These are phyloP conservation scores for Pristionchus entomophagus DNA, from an alignment of 2,888 invertebrate species.

Conservation along the genomic window DNA sequence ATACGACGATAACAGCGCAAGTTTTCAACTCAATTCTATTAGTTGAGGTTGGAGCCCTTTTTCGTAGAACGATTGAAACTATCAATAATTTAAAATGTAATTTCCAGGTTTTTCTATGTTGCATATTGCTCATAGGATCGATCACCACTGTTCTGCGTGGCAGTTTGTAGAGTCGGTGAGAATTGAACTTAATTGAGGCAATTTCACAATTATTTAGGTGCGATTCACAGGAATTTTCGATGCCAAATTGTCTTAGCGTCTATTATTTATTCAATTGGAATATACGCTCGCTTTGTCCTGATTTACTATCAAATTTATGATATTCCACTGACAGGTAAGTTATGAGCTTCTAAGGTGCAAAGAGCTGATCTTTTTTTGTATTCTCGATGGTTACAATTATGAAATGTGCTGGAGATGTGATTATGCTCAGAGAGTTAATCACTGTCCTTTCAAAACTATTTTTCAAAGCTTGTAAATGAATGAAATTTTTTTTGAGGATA, in stretches of 20 bases:
- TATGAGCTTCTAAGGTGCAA: no score
- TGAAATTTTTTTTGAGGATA: no score
- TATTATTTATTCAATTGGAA: not conserved
- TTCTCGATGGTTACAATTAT: no score
- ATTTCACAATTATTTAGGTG: not conserved
- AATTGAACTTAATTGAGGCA: not conserved
- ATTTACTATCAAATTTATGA: conserved; percentile 19
- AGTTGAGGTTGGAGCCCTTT: not conserved
- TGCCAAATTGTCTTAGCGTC: not conserved
- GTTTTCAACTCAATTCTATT: not conserved
- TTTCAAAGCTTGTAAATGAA: no score
- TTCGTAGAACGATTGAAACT: not conserved
- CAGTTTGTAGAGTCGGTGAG: not conserved
- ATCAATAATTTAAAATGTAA: no score
- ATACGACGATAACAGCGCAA: not conserved
- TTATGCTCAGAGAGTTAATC: no score
- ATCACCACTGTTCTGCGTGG: not conserved
- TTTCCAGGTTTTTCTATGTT: not conserved
- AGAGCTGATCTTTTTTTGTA: not conserved
- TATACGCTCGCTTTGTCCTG: not conserved
- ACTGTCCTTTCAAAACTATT: no score
- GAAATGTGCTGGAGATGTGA: no score
- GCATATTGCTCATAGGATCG: not conserved
- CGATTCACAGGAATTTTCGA: not conserved
- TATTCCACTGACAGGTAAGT: not conserved